These are phyloP conservation scores for Sceloporus undulatus DNA, from an alignment of 2,113 vertebrate genomes.

Conservation along the genomic window DNA sequence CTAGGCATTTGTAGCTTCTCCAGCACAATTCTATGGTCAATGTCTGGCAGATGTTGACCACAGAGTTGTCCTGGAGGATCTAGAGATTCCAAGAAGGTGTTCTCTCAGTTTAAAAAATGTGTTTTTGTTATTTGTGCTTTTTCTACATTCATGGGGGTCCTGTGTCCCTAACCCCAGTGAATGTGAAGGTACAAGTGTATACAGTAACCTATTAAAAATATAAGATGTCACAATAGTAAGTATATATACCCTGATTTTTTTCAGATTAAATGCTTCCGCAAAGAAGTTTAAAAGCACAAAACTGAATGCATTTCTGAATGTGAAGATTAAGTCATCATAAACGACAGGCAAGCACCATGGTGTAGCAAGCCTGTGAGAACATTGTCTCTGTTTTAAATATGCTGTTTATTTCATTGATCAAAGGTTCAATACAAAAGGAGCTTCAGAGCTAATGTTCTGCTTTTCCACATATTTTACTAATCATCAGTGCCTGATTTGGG, in stretches of 20 bases:
- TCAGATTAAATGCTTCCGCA: neutral
- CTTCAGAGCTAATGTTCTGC: slow-evolving; percentile 35
- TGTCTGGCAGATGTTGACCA: too few relatives aligned
- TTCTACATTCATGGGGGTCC: too few relatives aligned
- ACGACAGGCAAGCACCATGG: neutral
- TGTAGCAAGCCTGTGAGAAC: neutral
- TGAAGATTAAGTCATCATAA: neutral
- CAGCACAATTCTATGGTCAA: too few relatives aligned
- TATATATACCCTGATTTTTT: neutral
- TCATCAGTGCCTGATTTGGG: slow-evolving; percentile 51
- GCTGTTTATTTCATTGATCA: slow-evolving; percentile 15
- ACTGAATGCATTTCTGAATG: neutral
- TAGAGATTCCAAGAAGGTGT: too few relatives aligned
- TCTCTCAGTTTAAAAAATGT: too few relatives aligned
- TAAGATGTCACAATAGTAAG: neutral
- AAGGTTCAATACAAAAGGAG: slow-evolving; percentile 34
- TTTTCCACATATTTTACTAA: slow-evolving; percentile 48
- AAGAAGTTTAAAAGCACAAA: neutral
- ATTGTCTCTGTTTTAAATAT: slow-evolving; percentile 3
- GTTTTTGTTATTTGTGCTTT: too few relatives aligned
- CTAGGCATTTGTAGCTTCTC: too few relatives aligned
- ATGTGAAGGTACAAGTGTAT: too few relatives aligned
- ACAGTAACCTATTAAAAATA: too few relatives aligned
- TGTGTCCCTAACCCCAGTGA: too few relatives aligned
- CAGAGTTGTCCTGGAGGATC: too few relatives aligned